These are phyloP conservation scores for Propithecus perrieri DNA, from an alignment of 2,797 vertebrate genomes.

Conservation along the genomic window DNA sequence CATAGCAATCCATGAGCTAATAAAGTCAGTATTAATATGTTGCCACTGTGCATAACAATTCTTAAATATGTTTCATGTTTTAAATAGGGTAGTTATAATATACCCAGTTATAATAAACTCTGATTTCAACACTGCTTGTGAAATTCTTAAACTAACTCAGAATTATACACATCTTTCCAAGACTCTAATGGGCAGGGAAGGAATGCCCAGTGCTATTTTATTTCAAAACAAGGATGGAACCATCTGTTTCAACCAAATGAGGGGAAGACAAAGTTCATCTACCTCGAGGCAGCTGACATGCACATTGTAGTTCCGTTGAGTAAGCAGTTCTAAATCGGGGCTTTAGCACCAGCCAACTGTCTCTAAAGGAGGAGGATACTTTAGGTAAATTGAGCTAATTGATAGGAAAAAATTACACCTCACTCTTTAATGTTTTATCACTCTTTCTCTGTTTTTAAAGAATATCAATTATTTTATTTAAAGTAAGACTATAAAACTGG, in stretches of 20 bases:
- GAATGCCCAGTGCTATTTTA: constrained; percentile 60
- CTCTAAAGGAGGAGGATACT: neutral
- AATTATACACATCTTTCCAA: constrained; percentile 59
- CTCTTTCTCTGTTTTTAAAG: neutral
- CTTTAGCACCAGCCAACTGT: neutral
- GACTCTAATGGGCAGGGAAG: neutral
- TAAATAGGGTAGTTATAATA: neutral
- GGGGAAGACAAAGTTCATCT: constrained; percentile 34
- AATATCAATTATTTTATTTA: neutral
- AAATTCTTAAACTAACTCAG: constrained; percentile 49
- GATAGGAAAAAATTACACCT: neutral
- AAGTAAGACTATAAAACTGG: neutral
- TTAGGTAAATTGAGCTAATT: neutral
- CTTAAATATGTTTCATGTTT: constrained; percentile 47
- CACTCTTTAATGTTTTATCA: neutral
- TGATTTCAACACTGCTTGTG: constrained; percentile 53
- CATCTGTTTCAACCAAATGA: constrained; percentile 65
- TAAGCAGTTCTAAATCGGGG: constrained; percentile 31
- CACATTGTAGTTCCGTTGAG: neutral
- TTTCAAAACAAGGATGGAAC: constrained; percentile 66
- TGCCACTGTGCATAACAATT: neutral
- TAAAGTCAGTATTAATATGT: neutral
- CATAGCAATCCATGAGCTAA: neutral
- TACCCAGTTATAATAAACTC: constrained; percentile 18
- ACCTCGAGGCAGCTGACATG: neutral